A percentile compares a stretch with the other conserved stretches of the same genome.
Evolutionary conservation across 92 coral and sea anemone genomes (phyloP).

Genomic region (Pocillopora grandis): DNA sequence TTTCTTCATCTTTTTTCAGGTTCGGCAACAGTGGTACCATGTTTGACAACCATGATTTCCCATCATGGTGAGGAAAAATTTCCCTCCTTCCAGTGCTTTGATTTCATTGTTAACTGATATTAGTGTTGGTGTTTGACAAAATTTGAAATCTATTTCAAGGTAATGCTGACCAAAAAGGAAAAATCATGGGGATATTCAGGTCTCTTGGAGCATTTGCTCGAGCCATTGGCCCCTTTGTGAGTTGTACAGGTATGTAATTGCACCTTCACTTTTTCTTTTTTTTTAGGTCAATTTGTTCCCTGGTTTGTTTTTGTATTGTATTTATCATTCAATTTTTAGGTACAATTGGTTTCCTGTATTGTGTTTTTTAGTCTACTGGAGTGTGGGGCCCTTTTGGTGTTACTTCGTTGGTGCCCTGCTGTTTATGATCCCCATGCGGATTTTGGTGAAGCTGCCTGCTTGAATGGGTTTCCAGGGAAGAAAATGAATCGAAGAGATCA

Average conservation of each 20-base stretch:
- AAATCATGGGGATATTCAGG: conserved; percentile 93
- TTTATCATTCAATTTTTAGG: not conserved
- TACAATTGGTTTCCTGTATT: not conserved
- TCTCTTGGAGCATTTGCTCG: conserved; percentile 97
- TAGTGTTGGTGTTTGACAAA: not conserved
- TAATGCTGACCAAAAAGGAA: conserved; percentile 85
- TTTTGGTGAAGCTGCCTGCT: conserved; percentile 54
- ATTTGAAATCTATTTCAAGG: not conserved
- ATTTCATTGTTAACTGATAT: not conserved
- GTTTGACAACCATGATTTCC: conserved; percentile 84
- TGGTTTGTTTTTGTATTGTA: not conserved
- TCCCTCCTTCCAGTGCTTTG: not conserved
- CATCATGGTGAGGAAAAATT: conserved; percentile 71
- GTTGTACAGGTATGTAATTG: conserved; percentile 74
- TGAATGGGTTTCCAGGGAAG: not conserved
- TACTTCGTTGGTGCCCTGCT: conserved; percentile 85
- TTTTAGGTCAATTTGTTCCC: not conserved
- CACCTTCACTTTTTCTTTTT: not conserved
- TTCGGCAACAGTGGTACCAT: conserved; percentile 92
- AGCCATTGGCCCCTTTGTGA: conserved; percentile 87
- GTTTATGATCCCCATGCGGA: conserved; percentile 81
- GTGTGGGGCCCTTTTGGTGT: conserved; percentile 93
- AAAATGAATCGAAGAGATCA: too few relatives aligned
- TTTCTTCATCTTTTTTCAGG: conserved; percentile 49
- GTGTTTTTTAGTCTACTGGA: conserved; percentile 82